Evolutionary conservation across 2,797 vertebrate species (phyloP).

Genomic region (Pangasius larnaudii): DNA sequence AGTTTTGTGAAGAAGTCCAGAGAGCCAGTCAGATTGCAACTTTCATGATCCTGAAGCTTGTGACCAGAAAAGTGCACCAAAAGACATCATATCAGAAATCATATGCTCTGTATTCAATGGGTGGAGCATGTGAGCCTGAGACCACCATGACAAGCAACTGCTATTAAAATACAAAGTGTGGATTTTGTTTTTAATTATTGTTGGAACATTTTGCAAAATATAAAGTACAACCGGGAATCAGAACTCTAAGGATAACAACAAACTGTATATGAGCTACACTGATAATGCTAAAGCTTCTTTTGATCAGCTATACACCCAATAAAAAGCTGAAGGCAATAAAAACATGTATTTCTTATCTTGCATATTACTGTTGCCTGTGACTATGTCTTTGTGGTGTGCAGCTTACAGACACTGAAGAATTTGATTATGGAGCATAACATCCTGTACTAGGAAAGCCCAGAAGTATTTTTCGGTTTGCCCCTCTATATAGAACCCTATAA

Average conservation of each 20-base stretch:
- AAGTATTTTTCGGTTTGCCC: neutral
- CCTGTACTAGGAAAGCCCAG: neutral
- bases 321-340: neutral
- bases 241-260: neutral
- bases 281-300: neutral
- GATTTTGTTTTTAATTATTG: neutral
- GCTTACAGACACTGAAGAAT: neutral
- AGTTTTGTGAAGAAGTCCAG: neutral
- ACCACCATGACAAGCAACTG: neutral
- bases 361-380: neutral
- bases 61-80: neutral
- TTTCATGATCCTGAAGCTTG: neutral
- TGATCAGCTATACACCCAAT: neutral
- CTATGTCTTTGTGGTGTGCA: neutral
- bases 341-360: neutral
- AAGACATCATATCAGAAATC: neutral
- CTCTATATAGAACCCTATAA: neutral
- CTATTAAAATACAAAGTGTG: neutral
- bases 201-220: neutral
- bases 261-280: neutral
- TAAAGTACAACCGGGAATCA: neutral
- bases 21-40: neutral
- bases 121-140: neutral
- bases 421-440: neutral
- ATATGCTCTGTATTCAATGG: neutral